These are phyloP conservation scores for Cryptomyrus ogoouensis DNA, from an alignment of 2,113 vertebrate species.

Conservation along the genomic window DNA sequence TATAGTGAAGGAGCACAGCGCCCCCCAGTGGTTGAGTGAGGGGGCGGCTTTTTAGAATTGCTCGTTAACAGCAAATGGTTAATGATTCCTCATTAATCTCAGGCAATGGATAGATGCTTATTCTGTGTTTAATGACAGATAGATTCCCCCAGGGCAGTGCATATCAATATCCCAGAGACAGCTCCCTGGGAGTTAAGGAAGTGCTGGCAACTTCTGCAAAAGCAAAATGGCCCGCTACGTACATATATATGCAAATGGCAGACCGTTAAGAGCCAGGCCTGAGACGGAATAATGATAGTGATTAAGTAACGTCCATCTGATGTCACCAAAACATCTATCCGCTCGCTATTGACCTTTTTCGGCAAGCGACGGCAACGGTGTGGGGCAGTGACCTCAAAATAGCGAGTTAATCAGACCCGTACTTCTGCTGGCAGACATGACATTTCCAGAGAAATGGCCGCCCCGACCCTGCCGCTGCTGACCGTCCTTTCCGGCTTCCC, in stretches of 20 bases:
- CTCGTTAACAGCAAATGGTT: constrained; percentile 6
- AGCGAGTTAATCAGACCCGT: constrained; percentile 14
- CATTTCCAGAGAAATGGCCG: neutral
- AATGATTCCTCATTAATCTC: constrained; percentile 8
- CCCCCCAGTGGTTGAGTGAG: neutral
- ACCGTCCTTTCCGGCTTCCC: neutral
- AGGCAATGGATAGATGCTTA: neutral
- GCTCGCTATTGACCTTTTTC: constrained; percentile 14
- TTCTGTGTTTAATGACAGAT: constrained; percentile 10
- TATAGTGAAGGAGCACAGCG: neutral
- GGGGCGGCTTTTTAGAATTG: neutral
- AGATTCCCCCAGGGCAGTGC: neutral
- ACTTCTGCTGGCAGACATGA: neutral
- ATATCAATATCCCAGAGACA: neutral
- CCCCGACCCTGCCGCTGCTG: neutral
- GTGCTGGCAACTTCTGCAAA: neutral
- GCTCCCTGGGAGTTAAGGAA: neutral
- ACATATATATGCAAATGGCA: neutral
- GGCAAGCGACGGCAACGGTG: neutral
- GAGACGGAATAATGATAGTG: neutral
- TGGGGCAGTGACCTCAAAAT: neutral
- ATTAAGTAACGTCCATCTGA: neutral
- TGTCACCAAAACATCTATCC: constrained; percentile 5
- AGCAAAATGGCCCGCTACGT: neutral
- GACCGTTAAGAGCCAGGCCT: neutral